Evolutionary conservation across 1,140 invertebrate species (phyloP).

Genomic region (Anadara kagoshimensis): DNA sequence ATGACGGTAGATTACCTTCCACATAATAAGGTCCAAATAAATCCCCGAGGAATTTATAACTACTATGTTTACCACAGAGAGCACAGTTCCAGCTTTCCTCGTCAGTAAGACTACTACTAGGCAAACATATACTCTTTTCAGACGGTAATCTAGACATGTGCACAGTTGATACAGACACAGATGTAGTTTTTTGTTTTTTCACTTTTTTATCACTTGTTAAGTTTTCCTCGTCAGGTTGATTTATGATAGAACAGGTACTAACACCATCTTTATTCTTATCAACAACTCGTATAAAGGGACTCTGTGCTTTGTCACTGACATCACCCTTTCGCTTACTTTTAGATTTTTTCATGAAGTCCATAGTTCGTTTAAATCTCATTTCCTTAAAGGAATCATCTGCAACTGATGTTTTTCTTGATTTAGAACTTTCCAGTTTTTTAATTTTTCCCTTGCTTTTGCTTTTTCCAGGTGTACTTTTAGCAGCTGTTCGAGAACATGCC

Average conservation of each 20-base stretch:
- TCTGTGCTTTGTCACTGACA: slow-evolving; percentile 28
- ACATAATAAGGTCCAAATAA: slow-evolving; percentile 91
- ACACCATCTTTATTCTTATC: slow-evolving; percentile 78
- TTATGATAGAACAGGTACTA: slow-evolving; percentile 83
- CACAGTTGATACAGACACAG: slow-evolving; percentile 51
- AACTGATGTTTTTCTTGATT: slow-evolving; percentile 29
- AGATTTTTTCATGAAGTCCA: slow-evolving; percentile 43
- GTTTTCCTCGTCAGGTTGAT: slow-evolving; percentile 78
- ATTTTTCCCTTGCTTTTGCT: slow-evolving; percentile 26
- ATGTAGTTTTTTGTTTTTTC: slow-evolving; percentile 53
- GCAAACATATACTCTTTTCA: slow-evolving; percentile 62
- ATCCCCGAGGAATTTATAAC: slow-evolving; percentile 87
- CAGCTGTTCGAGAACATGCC: not conserved
- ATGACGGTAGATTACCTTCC: slow-evolving; percentile 45
- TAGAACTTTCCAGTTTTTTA: slow-evolving; percentile 31
- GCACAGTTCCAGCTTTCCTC: slow-evolving; percentile 86
- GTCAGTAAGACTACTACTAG: slow-evolving; percentile 63
- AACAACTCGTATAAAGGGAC: slow-evolving; percentile 80
- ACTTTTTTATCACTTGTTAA: slow-evolving; percentile 71
- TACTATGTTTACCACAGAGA: slow-evolving; percentile 91
- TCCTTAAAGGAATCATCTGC: slow-evolving; percentile 33
- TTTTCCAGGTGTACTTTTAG: too few species aligned
- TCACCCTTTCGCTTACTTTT: slow-evolving; percentile 41
- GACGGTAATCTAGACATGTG: slow-evolving; percentile 65
- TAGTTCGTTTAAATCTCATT: slow-evolving; percentile 43